Percentiles rank a stretch among this genome's conserved stretches.
Evolutionary conservation across 2,797 vertebrate genomes (phyloP).

Genomic region (Chrosomus eos): DNA sequence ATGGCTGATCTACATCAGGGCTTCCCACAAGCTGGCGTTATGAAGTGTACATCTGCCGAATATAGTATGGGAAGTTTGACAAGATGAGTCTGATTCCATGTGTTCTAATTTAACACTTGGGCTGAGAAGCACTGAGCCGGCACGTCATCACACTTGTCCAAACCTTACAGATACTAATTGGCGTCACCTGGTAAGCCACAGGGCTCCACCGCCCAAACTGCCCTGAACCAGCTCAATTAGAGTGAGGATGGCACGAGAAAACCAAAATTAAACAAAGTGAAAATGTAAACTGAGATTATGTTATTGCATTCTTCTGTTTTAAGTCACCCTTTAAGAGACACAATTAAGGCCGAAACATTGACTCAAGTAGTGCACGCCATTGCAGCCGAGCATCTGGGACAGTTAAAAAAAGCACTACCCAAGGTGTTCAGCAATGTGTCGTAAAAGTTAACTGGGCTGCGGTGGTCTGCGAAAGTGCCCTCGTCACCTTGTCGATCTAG

Average conservation of each 20-base stretch:
- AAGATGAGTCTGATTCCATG: slow-evolving; percentile 53
- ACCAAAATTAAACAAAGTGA: slow-evolving; percentile 35
- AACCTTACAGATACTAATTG: slow-evolving; percentile 71
- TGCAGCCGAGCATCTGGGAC: slow-evolving; percentile 79
- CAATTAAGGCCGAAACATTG: slow-evolving; percentile 76
- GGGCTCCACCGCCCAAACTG: slow-evolving; percentile 63
- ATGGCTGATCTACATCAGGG: not conserved
- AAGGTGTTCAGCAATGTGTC: slow-evolving; percentile 75
- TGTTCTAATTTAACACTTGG: slow-evolving; percentile 77
- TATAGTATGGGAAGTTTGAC: slow-evolving; percentile 5
- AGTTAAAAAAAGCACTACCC: slow-evolving; percentile 74
- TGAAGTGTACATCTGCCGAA: slow-evolving; percentile 38
- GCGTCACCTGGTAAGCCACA: slow-evolving; percentile 75
- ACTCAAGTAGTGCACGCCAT: slow-evolving; percentile 65
- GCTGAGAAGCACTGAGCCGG: slow-evolving; percentile 71
- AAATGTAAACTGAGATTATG: slow-evolving; percentile 69
- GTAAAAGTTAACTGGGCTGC: slow-evolving; percentile 80
- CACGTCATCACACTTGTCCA: slow-evolving; percentile 60
- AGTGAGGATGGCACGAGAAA: slow-evolving; percentile 31
- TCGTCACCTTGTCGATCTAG: slow-evolving; percentile 62
- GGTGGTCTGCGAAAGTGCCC: slow-evolving; percentile 66
- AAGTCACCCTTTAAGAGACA: slow-evolving; percentile 78
- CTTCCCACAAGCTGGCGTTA: slow-evolving; percentile 20
- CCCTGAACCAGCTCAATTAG: slow-evolving; percentile 55
- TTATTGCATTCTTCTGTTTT: slow-evolving; percentile 72